Evolutionary conservation across 2,797 vertebrate species (phyloP).

Genomic region (Coccyzus lansbergi): DNA sequence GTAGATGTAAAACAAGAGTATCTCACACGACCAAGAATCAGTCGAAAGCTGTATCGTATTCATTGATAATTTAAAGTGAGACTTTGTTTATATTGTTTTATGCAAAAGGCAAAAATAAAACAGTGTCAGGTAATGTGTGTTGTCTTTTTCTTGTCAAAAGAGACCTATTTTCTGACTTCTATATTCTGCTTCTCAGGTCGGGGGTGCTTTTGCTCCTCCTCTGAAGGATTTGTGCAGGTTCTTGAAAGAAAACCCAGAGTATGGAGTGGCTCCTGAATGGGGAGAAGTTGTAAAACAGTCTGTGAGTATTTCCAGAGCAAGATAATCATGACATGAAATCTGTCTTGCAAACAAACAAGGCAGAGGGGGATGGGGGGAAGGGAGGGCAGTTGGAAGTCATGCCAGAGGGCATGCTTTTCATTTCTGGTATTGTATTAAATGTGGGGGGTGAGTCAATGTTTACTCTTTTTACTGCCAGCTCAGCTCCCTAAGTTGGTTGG

Average conservation of each 20-base stretch:
- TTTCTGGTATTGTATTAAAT: neutral
- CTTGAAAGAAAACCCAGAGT: constrained; percentile 96
- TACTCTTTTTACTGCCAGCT: neutral
- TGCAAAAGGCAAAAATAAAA: neutral
- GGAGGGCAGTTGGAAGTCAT: too few species aligned
- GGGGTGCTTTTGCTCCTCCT: constrained; percentile 97
- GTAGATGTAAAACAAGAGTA: neutral
- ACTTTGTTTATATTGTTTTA: neutral
- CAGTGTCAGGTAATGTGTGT: neutral
- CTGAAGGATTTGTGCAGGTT: constrained; percentile 96
- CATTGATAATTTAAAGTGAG: neutral
- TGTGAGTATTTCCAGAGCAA: constrained; percentile 82
- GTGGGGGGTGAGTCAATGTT: neutral
- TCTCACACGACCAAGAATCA: neutral
- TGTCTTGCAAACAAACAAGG: neutral
- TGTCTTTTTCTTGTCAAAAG: neutral
- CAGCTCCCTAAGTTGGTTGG: neutral
- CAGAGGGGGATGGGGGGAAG: neutral
- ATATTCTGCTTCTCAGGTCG: constrained; percentile 82
- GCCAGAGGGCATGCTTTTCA: neutral
- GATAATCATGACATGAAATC: neutral
- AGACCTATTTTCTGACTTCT: neutral
- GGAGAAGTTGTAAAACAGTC: constrained; percentile 97
- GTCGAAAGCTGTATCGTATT: neutral
- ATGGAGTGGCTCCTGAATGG: constrained; percentile 98